Evolutionary conservation across 2,888 invertebrate species (phyloP).

Genomic region (Gibbula magus): DNA sequence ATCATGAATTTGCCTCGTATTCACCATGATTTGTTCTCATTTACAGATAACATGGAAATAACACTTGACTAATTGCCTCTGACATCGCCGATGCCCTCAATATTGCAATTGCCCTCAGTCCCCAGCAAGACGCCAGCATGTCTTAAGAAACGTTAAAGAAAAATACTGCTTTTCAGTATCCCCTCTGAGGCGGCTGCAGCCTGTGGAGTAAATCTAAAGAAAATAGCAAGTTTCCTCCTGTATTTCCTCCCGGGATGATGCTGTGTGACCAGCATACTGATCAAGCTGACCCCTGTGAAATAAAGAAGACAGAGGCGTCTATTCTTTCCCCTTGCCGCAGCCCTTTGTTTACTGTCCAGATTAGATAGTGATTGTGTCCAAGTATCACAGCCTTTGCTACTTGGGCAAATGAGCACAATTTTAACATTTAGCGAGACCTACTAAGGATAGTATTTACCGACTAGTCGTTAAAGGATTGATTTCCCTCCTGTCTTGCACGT

Average conservation of each 20-base stretch:
- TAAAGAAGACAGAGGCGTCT: not conserved
- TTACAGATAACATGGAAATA: too few relatives aligned
- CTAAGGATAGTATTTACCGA: not conserved
- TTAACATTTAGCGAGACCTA: not conserved
- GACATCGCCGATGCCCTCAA: too few relatives aligned
- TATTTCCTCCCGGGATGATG: not conserved
- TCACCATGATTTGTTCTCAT: too few relatives aligned
- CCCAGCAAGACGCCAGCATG: too few relatives aligned
- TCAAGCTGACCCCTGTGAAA: not conserved
- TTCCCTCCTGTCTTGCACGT: not conserved
- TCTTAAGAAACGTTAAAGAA: too few relatives aligned
- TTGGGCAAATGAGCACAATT: not conserved
- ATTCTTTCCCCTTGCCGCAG: not conserved
- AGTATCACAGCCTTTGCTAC: not conserved
- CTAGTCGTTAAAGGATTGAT: not conserved
- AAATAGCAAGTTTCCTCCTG: not conserved
- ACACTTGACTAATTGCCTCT: too few relatives aligned
- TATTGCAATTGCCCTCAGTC: too few relatives aligned
- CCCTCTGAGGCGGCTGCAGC: not conserved
- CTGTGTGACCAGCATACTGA: not conserved
- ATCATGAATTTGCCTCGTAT: too few relatives aligned
- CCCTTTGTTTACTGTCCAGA: constrained; percentile 5
- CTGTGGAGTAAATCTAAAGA: not conserved
- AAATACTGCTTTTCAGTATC: too few relatives aligned
- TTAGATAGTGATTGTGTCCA: not conserved